A percentile compares a stretch with the other conserved stretches of the same genome.
Conservation (phyloP, 2,797 vertebrate species). For the Falco columbarius region DNA sequence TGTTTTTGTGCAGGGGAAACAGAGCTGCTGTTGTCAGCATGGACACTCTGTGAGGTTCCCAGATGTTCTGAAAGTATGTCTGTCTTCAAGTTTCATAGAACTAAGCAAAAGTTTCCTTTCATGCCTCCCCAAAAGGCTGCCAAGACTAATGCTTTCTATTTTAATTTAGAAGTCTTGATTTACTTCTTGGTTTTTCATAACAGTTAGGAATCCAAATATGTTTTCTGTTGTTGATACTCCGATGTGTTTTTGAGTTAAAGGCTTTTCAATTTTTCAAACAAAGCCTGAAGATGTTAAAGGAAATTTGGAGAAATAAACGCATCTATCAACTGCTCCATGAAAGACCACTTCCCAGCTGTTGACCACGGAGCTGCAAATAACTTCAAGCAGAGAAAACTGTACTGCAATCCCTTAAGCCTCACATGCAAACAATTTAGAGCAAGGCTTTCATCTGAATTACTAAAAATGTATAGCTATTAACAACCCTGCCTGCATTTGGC, state of each 20-base stretch:
- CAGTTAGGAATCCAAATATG: neutral
- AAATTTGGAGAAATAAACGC: neutral
- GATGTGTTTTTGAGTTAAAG: neutral
- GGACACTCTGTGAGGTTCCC: neutral
- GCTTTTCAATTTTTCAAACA: neutral
- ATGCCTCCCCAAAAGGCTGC: fast-evolving
- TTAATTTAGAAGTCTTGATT: neutral
- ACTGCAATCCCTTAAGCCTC: neutral
- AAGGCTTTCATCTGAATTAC: neutral
- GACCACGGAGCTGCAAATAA: neutral
- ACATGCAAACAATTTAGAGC: neutral
- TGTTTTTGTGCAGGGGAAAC: neutral
- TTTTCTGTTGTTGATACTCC: neutral
- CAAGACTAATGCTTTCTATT: neutral
- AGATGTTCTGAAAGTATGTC: neutral
- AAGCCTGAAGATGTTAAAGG: neutral
- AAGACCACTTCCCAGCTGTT: neutral
- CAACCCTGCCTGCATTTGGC: neutral
- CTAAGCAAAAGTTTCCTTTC: neutral
- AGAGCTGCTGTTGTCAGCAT: neutral
- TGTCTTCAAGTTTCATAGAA: neutral
- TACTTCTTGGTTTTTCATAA: neutral
- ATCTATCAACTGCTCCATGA: neutral
- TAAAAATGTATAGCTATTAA: neutral
- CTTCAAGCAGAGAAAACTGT: neutral